phyloP scores from a whole-genome alignment of 2,113 vertebrate genomes.

The Oryzias melastigma region DNA sequence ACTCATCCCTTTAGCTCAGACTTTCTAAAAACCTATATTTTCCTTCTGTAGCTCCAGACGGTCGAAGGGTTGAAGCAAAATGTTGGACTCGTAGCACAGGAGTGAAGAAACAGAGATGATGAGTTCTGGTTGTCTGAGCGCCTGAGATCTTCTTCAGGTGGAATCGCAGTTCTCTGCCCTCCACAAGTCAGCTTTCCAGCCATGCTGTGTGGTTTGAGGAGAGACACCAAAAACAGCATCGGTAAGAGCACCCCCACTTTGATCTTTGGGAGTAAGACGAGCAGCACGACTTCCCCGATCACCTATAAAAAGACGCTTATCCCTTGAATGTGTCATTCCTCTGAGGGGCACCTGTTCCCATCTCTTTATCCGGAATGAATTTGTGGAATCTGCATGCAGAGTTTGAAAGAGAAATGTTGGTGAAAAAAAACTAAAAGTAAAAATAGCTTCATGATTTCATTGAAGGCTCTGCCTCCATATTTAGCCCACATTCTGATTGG shows the following conservation, averaged over 20 bases:
- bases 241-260: slow-evolving; percentile 67
- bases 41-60: background rate
- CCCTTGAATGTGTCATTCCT: background rate
- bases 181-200: slow-evolving; percentile 40
- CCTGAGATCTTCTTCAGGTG: slow-evolving; percentile 43
- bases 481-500: slow-evolving; percentile 69
- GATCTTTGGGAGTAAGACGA: slow-evolving; percentile 12
- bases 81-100: slow-evolving; percentile 16
- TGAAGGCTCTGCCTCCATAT: slow-evolving; percentile 41
- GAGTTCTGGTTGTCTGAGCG: slow-evolving; percentile 26
- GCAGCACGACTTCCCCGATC: slow-evolving; percentile 10
- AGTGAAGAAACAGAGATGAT: slow-evolving; percentile 38
- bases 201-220: slow-evolving; percentile 81
- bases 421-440: slow-evolving; percentile 57
- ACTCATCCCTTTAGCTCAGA: slow-evolving; percentile 30
- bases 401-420: slow-evolving; percentile 22
- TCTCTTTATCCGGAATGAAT: slow-evolving; percentile 4
- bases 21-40: slow-evolving; percentile 29
- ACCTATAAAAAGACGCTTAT: slow-evolving; percentile 1
- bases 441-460: slow-evolving; percentile 67
- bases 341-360: background rate
- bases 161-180: slow-evolving; percentile 24
- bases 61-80: slow-evolving; percentile 14
- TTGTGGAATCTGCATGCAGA: background rate
- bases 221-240: slow-evolving; percentile 72